phyloP scores from a whole-genome alignment of 2,797 vertebrate species.

The Fistularia commersonii region DNA sequence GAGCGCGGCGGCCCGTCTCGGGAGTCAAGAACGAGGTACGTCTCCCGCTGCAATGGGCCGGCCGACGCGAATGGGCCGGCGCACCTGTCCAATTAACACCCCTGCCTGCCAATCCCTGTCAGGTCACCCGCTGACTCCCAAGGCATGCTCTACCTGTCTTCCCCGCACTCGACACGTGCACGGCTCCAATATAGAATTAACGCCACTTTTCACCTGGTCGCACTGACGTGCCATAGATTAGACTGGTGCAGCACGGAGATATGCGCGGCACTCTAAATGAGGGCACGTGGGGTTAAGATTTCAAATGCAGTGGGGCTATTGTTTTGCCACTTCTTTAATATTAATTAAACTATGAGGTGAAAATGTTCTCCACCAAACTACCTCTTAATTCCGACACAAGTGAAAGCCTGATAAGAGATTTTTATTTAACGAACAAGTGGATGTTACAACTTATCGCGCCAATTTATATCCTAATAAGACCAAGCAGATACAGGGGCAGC shows the following conservation, averaged over 20 bases:
- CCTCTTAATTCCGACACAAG: constrained; percentile 87
- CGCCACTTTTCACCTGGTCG: constrained; percentile 83
- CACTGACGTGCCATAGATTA: constrained; percentile 88
- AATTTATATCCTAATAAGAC: constrained; percentile 76
- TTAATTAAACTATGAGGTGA: constrained; percentile 98
- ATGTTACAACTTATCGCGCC: constrained; percentile 77
- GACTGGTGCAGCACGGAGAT: constrained; percentile 89
- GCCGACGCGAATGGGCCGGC: constrained; percentile 85
- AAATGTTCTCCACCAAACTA: constrained; percentile 90
- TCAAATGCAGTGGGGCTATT: constrained; percentile 84
- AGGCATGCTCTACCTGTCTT: constrained; percentile 84
- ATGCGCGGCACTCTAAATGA: constrained; percentile 94
- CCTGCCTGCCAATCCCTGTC: constrained; percentile 87
- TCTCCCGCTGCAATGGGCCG: constrained; percentile 82
- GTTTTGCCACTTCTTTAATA: constrained; percentile 92
- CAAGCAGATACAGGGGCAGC: constrained; percentile 66
- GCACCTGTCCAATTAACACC: constrained; percentile 98
- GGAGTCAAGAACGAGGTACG: constrained; percentile 79
- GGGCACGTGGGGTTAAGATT: constrained; percentile 90
- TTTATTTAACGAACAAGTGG: constrained; percentile 86
- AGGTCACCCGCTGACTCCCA: constrained; percentile 86
- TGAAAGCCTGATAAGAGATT: constrained; percentile 92
- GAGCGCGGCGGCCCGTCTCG: constrained; percentile 67
- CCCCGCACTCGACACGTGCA: constrained; percentile 82
- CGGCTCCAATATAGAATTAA: constrained; percentile 92